Base-by-base conservation (phyloP, 2,888 invertebrate genomes). In the Tanytarsus gracilentus region DNA sequence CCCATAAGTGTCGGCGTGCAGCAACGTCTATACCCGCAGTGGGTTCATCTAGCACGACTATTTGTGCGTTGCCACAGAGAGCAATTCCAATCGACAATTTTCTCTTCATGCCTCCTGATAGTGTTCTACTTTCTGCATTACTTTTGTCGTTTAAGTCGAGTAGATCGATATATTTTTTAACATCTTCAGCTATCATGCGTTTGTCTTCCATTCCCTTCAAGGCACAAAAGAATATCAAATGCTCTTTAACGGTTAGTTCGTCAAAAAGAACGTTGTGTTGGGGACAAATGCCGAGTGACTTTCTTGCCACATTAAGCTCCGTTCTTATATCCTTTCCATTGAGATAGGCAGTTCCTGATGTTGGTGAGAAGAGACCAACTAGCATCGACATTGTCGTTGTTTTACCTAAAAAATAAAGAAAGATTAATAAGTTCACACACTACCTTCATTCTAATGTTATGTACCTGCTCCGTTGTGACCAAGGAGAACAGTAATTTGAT, bases 381-480 rank as follows among this genome's bases (percentile, higher is more conserved):
- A 95, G 73, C 85, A 95, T 93, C 0, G 90, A 89, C 79, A 95
- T 92, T 1, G 93, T 91, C 0, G 95, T 94, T 0, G 93, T 92
- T 76, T 95, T 95, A 7, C 94, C 94, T 50, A 94, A 94, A 65
- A 1, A 23, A 26, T 14, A 27, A 26, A 51, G 16, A 51, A 18
- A 26, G 16, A 51, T 11, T 26, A 4, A 26, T 11, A 29, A 27
- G n/a, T 25, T 26, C 7, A 27, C n/a, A n/a, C n/a, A n/a, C n/a
- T n/a, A n/a, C n/a, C n/a, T n/a, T n/a, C n/a, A n/a, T n/a, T 6
- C 14, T 8, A 39, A 39, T n/a, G 14, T n/a, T 39, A 8, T 8
- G 39, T 39, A 39, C 6, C n/a, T 6, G 29, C 51, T 4, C 55
- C 55, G 9, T 55, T 55, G 18, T 88, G 87, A 0, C 58, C 78